phyloP scores from a whole-genome alignment of 2,797 vertebrate species.

The Rhinoraja longicauda region DNA sequence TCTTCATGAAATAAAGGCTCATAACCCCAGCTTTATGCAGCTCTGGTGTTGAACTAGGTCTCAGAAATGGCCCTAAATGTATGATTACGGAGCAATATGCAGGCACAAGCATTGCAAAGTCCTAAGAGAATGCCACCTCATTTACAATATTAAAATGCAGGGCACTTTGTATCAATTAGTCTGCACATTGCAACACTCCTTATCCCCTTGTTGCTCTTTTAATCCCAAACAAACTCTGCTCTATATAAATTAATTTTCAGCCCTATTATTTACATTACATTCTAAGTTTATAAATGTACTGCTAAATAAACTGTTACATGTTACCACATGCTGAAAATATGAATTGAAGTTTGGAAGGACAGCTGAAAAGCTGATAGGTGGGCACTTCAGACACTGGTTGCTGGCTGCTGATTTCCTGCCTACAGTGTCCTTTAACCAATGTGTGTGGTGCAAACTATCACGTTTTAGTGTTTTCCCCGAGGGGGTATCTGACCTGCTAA shows the following conservation, averaged over 20 bases:
- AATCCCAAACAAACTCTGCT: slow-evolving; percentile 19
- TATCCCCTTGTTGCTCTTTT: slow-evolving; percentile 35
- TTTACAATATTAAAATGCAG: slow-evolving; percentile 24
- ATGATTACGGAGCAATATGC: slow-evolving; percentile 32
- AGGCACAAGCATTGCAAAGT: slow-evolving; percentile 9
- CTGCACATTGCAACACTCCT: slow-evolving; percentile 21
- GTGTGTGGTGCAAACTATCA: neutral
- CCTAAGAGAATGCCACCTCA: slow-evolving; percentile 23
- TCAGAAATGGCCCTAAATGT: neutral
- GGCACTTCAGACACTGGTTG: neutral
- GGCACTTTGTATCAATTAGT: slow-evolving; percentile 34
- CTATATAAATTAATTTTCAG: slow-evolving; percentile 29
- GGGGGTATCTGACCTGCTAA: slow-evolving; percentile 16
- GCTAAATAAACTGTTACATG: slow-evolving; percentile 29
- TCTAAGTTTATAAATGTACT: slow-evolving; percentile 28
- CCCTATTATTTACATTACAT: slow-evolving; percentile 22
- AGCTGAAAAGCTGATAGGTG: slow-evolving; percentile 6
- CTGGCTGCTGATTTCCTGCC: slow-evolving; percentile 17
- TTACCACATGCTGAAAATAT: slow-evolving; percentile 26
- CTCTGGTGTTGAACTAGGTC: neutral
- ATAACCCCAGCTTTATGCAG: slow-evolving; percentile 17
- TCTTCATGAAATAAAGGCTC: slow-evolving; percentile 15
- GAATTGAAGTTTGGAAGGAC: slow-evolving; percentile 2
- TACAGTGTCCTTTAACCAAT: slow-evolving; percentile 17
- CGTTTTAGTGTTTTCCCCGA: neutral